Base-by-base conservation (phyloP, 2,888 invertebrate genomes). In the Pseudococcus viburni region DNA sequence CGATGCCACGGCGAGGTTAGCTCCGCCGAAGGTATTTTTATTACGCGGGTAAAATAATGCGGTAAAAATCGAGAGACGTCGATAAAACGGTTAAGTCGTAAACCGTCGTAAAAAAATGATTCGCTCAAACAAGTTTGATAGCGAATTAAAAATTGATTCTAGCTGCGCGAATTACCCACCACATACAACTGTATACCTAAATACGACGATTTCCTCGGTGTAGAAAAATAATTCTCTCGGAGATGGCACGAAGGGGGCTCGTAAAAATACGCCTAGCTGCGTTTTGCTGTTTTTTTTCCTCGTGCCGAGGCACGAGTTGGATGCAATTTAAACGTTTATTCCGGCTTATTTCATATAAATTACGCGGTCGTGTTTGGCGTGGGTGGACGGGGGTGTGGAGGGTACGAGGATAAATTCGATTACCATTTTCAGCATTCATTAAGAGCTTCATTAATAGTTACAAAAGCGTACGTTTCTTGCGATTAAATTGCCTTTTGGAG, bases 91-190 rank as follows among this genome's bases (percentile, higher is more conserved):
- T 73, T 33, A 26, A 26, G 26, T 80, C 80, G 42, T 80, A 80
- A 80, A 80, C 80, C 42, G 46, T 80, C 80, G 80, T 80, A 80
- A 80, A 80, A 80, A 80, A 42, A 80, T 80, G 80, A 80, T 80
- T 80, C 80, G 42, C 26, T 80, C 80, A 42, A 80, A 80, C 42
- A 42, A 80, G 42, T 80, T 42, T 39, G 80, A 80, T 80, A 80
- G 80, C 80, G 80, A 80, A 80, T 80, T 80, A 80, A 80, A 80
- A 80, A 80, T 80, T 80, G 80, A 80, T 80, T 59, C 77, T 77
- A 11, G 77, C 39, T 77, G 39, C 39, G 77, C 26, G 17, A 77
- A 77, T 77, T 77, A 39, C 68, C 22, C 68, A 26, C 22, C 11
- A 12, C 26, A 33, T 15, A 73, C 73, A 73, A 26, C 26, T 12